Base-by-base conservation (phyloP, 2,797 vertebrate species). In the Cephalopachus bancanus region DNA sequence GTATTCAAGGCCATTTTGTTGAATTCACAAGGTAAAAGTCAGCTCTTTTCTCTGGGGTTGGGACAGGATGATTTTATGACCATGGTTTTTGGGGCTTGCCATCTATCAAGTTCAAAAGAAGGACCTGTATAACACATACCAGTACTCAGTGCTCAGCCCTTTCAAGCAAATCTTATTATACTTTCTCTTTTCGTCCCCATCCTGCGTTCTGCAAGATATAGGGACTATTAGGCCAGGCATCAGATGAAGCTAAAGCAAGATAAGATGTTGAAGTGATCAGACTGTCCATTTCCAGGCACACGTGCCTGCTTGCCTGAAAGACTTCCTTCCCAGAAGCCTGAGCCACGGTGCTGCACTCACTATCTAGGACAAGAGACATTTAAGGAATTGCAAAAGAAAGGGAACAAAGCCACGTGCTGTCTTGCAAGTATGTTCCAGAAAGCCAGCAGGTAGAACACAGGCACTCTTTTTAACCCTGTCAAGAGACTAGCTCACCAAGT, bases 1-100 rank as follows among this genome's bases (percentile, higher is more conserved):
- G n/a, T 96, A 98, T 94, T 98, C 97, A 98, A 98, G 98, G 97
- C 94, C 96, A 89, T 98, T 98, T 97, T 98, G 95, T 97, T 98
- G 95, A 94, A 98, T 89, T 98, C 97, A 97, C 83, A 97, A 86
- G 85, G 80, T 95, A 97, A 69, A 98, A 96, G 95, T 97, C 97
- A 98, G 3, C 69, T 86, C 95, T 97, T 96, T 93, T 97, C 94
- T 85, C 79, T 96, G 60, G 30, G 11, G n/a, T 96, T 92, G 60
- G 30, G 91, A 33, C 11, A 92, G 74, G 86, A 93, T 94, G 80
- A 87, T 97, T 97, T 98, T 93, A 96, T 87, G 96, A 62, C 88
- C 93, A 95, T 57, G 53, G 93, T 74, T 0, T 0, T 33, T 83
- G 75, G 0, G 86, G 53, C 16, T 33, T 62, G 93, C n/a, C 72